Evolutionary conservation across 1,140 invertebrate species (phyloP), one percentile per base, ranked within the genome.

Genomic region (Pseudomyrmex pallidus): DNA sequence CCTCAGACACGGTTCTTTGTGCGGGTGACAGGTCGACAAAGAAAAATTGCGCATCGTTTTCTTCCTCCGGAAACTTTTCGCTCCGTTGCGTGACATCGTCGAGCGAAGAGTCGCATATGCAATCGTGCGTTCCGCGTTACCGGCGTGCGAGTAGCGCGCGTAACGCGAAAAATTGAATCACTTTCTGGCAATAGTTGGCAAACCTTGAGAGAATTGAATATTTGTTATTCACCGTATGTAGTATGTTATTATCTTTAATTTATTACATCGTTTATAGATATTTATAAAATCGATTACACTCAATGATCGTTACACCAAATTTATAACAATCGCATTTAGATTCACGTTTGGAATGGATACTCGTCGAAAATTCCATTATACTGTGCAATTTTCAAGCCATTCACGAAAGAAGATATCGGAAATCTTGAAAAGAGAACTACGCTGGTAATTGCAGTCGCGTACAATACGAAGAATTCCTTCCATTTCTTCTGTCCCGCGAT

Each of bases 381-480:
- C 48, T 15, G 10, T 78, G 7, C 35, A 44, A 70, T 72, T 80
- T 59, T 25, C 20, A 46, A 20, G 7, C 15, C 25, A 12, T 46
- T 61, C 44, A 70, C n/a, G 25, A 64, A 73, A 70, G 68, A 80
- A 74, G 85, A 87, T 44, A 52, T 84, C 73, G 68, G 25, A 57
- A 87, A 82, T 82, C 20, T 64, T 63, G n/a, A 1, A 4, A 13
- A 15, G 13, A 17, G 10, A n/a, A 46, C 48, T 10, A 83, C 56
- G 61, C 46, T 67, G 66, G 50, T 87, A 80, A 87, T 52, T 85
- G 54, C 56, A 67, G 15, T n/a, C 64, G 46, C 57, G 57, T 66
- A 84, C 82, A 87, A 87, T 87, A 76, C 57, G 73, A 50, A 48
- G 74, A 80, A 87, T 85, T 87, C 66, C 66, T 73, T 78, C 64